These are phyloP conservation scores for Heliocidaris erythrogramma DNA, from an alignment of 35 echinoderm and acorn worm species.

Conservation along the genomic window DNA sequence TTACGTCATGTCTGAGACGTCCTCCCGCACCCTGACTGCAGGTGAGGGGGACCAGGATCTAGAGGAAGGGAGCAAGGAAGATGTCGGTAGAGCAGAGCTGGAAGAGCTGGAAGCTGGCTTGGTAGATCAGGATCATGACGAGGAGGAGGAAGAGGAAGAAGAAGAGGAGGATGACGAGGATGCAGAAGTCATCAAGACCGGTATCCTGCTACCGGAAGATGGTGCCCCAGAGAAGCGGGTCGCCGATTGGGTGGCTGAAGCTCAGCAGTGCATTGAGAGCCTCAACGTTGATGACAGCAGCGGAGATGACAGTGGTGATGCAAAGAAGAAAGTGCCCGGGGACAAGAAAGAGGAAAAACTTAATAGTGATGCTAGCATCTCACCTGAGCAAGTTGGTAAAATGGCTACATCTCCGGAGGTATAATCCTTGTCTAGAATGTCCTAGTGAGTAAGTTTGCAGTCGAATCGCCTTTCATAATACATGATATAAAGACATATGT, in stretches of 20 bases:
- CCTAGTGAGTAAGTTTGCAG: too few species aligned
- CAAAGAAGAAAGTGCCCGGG: neutral
- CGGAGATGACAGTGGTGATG: neutral
- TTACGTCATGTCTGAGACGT: conserved; percentile 61
- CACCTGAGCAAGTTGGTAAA: neutral
- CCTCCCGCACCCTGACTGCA: conserved; percentile 63
- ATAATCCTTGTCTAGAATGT: neutral
- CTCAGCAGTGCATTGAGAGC: conserved; percentile 68
- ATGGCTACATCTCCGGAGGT: neutral
- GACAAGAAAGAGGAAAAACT: neutral
- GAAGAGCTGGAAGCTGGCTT: conserved; percentile 42
- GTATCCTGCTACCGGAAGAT: conserved; percentile 60
- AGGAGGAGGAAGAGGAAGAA: conserved; percentile 64
- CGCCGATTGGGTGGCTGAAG: conserved; percentile 89
- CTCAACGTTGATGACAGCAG: conserved; percentile 42
- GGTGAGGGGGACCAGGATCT: conserved; percentile 52
- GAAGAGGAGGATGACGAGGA: conserved; percentile 76
- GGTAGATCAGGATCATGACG: conserved; percentile 49
- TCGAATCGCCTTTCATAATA: too few species aligned
- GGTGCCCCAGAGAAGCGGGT: conserved; percentile 64
- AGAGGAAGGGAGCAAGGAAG: conserved; percentile 42
- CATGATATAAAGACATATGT: neutral
- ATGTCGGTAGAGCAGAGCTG: conserved; percentile 1
- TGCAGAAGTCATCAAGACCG: conserved; percentile 54
- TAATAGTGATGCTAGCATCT: neutral